Conservation (phyloP, 1,140 invertebrate genomes). For the Trissolcus basalis region DNA sequence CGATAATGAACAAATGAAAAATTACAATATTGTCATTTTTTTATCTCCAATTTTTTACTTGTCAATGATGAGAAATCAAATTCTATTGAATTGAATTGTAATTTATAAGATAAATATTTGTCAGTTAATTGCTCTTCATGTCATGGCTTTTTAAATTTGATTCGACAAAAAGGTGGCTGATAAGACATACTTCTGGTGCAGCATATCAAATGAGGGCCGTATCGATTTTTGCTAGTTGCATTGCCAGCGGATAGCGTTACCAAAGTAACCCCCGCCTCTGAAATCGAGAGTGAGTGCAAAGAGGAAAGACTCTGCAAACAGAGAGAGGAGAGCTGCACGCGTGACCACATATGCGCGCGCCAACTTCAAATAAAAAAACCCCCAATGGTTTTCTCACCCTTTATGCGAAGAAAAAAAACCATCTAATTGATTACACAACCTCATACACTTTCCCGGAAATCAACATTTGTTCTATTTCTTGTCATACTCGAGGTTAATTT, state of each 20-base stretch:
- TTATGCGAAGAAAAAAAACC: no score
- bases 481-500: no score
- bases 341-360: constrained; percentile 27
- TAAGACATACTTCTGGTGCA: constrained; percentile 62
- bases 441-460: no score
- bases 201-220: constrained; percentile 69
- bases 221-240: constrained; percentile 71
- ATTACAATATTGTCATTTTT: no score
- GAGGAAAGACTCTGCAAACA: not conserved
- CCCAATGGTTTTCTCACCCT: no score
- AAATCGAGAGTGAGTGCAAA: constrained; percentile 55
- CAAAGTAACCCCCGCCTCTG: constrained; percentile 69
- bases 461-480: no score
- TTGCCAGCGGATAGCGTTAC: constrained; percentile 72
- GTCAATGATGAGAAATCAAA: no score
- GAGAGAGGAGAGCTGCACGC: constrained; percentile 8
- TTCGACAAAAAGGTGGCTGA: constrained; percentile 55
- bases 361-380: constrained; percentile 1
- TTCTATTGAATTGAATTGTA: no score
- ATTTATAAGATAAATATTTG: not conserved
- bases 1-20: no score
- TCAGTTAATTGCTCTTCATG: constrained; percentile 8
- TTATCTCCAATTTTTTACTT: no score
- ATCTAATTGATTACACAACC: no score
- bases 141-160: constrained; percentile 2